Evolutionary conservation across 2,113 vertebrate genomes (phyloP).

Genomic region (Neofelis nebulosa): DNA sequence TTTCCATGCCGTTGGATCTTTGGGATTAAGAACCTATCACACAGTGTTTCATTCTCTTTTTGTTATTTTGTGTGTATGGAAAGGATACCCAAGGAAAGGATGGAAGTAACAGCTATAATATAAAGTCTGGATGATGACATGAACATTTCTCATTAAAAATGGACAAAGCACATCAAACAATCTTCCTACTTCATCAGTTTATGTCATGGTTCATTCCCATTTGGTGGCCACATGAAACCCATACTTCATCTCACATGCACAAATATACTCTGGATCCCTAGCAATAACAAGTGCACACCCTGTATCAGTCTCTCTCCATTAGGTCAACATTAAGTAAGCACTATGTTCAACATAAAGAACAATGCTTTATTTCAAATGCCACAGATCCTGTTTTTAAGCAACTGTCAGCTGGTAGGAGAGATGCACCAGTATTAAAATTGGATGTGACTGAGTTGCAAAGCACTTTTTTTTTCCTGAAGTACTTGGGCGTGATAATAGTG

Average conservation of each 20-base stretch:
- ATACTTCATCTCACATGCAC: background rate
- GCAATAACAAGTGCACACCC: background rate
- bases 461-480: background rate
- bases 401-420: background rate
- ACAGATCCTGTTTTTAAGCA: constrained; percentile 20
- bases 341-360: background rate
- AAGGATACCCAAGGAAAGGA: background rate
- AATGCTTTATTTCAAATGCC: constrained; percentile 48
- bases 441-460: constrained; percentile 24
- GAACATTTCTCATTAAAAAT: background rate
- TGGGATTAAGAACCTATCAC: background rate
- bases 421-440: background rate
- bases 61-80: background rate
- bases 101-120: background rate
- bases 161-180: background rate
- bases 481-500: background rate
- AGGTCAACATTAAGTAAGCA: constrained; percentile 48
- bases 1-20: background rate
- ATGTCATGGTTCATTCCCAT: background rate
- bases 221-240: background rate
- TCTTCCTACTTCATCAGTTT: background rate
- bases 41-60: background rate
- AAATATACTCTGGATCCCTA: background rate
- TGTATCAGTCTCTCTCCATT: background rate
- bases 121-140: background rate